Percentiles rank a stretch among this genome's conserved stretches.
Evolutionary conservation across 1,140 invertebrate species (phyloP).

Genomic region (Vanessa atalanta): DNA sequence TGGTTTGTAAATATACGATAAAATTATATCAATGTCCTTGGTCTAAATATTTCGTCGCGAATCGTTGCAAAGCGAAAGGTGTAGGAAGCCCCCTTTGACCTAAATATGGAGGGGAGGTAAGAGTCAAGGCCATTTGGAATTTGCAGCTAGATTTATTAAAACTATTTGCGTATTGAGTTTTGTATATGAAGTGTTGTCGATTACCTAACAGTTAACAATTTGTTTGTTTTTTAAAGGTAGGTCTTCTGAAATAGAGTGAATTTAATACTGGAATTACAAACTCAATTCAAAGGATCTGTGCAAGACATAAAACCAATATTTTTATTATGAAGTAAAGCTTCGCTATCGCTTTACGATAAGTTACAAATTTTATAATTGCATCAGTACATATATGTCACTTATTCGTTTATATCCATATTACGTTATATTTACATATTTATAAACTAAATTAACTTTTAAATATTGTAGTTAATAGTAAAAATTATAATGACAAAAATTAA

Average conservation of each 20-base stretch:
- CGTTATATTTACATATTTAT: too few species aligned
- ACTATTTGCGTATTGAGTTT: neutral
- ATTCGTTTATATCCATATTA: too few species aligned
- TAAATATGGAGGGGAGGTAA: constrained; percentile 41
- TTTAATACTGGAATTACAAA: too few species aligned
- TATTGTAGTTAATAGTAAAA: neutral
- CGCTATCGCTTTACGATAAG: too few species aligned
- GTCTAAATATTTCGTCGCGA: constrained; percentile 37
- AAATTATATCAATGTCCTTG: constrained; percentile 36
- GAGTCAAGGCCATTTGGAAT: constrained; percentile 30
- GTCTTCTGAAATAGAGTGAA: too few species aligned
- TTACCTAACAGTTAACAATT: neutral
- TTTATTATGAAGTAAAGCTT: too few species aligned
- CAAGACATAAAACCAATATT: too few species aligned
- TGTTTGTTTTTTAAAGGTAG: neutral
- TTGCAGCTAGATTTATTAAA: neutral
- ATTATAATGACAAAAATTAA: neutral
- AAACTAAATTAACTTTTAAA: neutral
- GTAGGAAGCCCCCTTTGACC: constrained; percentile 42
- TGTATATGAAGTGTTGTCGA: neutral
- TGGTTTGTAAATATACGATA: constrained; percentile 39
- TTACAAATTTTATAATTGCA: too few species aligned
- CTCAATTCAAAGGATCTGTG: too few species aligned
- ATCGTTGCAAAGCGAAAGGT: constrained; percentile 39
- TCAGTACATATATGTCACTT: too few species aligned